A percentile compares a stretch with the other conserved stretches of the same genome.
These are phyloP conservation scores for Gorsachius magnificus DNA, from an alignment of 2,797 vertebrate species.

Conservation along the genomic window DNA sequence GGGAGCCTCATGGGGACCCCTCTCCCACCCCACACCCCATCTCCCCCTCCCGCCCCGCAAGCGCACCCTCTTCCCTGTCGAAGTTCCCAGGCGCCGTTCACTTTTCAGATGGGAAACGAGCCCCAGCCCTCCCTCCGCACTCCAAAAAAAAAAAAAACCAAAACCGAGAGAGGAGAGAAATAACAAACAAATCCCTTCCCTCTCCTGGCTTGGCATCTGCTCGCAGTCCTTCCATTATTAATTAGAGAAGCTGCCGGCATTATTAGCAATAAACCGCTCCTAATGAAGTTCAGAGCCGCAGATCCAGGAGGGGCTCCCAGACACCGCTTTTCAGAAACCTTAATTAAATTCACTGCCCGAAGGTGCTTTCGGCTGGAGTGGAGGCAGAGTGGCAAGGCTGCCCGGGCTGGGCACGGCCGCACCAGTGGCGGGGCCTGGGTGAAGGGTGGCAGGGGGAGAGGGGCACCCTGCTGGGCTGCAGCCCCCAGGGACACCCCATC, in stretches of 20 bases:
- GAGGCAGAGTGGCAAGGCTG: background rate
- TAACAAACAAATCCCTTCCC: slow-evolving; percentile 60
- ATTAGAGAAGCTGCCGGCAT: slow-evolving; percentile 61
- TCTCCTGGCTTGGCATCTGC: slow-evolving; percentile 61
- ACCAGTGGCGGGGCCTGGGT: rapidly evolving
- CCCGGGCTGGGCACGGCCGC: rapidly evolving
- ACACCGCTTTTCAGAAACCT: slow-evolving; percentile 56
- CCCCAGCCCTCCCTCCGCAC: background rate
- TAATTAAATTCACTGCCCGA: slow-evolving; percentile 52
- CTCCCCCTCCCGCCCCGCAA: background rate
- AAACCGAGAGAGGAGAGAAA: background rate
- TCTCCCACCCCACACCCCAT: background rate
- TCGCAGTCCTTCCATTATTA: slow-evolving; percentile 64
- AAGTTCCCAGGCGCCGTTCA: background rate
- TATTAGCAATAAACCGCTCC: slow-evolving; percentile 63
- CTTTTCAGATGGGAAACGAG: background rate
- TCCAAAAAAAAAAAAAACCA: background rate
- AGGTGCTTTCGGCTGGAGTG: slow-evolving; percentile 19
- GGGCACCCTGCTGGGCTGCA: background rate
- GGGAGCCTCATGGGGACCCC: background rate
- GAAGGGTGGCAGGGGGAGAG: background rate
- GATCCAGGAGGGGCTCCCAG: slow-evolving; percentile 61
- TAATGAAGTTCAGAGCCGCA: slow-evolving; percentile 66
- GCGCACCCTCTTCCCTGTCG: background rate
- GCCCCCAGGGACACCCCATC: background rate